A percentile compares a stretch with the other conserved stretches of the same genome.
Conservation (phyloP, 2,113 vertebrate genomes). For the Vireo altiloquus region DNA sequence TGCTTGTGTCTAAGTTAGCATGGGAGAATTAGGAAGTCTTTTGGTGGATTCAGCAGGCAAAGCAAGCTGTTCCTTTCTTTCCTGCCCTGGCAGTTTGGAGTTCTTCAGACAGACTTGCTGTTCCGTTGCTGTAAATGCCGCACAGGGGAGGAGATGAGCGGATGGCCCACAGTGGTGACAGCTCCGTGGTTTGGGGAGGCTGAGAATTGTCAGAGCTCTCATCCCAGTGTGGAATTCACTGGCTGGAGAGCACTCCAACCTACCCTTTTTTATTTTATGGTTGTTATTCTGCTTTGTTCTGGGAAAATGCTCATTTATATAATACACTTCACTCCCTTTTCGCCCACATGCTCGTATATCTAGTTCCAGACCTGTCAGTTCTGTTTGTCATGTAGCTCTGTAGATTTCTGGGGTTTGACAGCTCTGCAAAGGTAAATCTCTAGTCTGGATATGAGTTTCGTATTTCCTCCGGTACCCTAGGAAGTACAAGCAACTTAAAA, state of each 20-base stretch:
- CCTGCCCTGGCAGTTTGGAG: not conserved
- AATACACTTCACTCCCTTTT: not conserved
- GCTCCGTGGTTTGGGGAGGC: not conserved
- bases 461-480: not conserved
- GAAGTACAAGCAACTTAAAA: not conserved
- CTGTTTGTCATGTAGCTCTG: not conserved
- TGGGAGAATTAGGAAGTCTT: not conserved
- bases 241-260: not conserved
- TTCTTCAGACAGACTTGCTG: not conserved
- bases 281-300: not conserved
- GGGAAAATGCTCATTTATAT: not conserved
- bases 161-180: not conserved
- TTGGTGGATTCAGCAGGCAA: not conserved
- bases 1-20: not conserved
- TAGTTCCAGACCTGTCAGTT: not conserved
- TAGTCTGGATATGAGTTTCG: not conserved
- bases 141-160: not conserved
- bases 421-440: not conserved
- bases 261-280: not conserved
- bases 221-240: not conserved
- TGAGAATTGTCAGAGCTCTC: not conserved
- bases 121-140: not conserved
- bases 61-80: not conserved
- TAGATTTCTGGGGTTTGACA: not conserved
- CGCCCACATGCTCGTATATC: accelerated